Base-by-base conservation (phyloP, 37 sponge, comb jelly and placozoan genomes). In the Haliclona indistincta region DNA sequence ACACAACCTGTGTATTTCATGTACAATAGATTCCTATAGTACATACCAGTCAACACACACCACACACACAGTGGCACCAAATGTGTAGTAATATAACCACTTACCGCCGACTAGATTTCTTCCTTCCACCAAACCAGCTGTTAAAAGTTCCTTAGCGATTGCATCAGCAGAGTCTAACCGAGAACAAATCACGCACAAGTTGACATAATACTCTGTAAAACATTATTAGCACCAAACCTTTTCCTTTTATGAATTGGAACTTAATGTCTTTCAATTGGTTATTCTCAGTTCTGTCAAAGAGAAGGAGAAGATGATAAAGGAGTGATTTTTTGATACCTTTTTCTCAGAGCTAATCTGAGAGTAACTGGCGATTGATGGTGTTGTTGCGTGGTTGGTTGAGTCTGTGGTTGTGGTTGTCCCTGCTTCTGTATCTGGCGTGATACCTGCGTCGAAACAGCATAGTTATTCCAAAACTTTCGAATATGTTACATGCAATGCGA, bases 201-300 rank as follows among this genome's bases (percentile, higher is more conserved):
- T 62, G 1, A 45, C 37, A 33, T n/a, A n/a, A n/a, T n/a, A n/a
- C n/a, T n/a, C n/a, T n/a, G n/a, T 20, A 76, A n/a, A 26, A 17
- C 47, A 4, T 8, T n/a, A 71, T 28, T 34, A 23, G 25, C 41
- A 37, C 74, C 3, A 40, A 49, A 87, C 88, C 88, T 87, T 75
- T 58, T 13, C 73, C 77, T 44, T 72, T 67, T 30, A 78, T 60
- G 53, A 81, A 94, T 22, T 82, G 82, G 86, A 94, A 94, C 60
- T 94, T 89, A 38, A 94, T 94, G 44, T 94, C 94, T 72, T 94
- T 94, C 32, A 94, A 52, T 37, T 89, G 84, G 42, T 86, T 86
- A 13, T 85, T 41, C 20, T 87, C 83, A 38, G 85, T 78, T 53
- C 94, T 89, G 53, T 15, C 58, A n/a, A 29, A 47, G 32, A 64